Percentiles rank a stretch among this genome's conserved stretches.
Conservation (phyloP, 2,113 vertebrate species). For the Hypanus sabinus region DNA sequence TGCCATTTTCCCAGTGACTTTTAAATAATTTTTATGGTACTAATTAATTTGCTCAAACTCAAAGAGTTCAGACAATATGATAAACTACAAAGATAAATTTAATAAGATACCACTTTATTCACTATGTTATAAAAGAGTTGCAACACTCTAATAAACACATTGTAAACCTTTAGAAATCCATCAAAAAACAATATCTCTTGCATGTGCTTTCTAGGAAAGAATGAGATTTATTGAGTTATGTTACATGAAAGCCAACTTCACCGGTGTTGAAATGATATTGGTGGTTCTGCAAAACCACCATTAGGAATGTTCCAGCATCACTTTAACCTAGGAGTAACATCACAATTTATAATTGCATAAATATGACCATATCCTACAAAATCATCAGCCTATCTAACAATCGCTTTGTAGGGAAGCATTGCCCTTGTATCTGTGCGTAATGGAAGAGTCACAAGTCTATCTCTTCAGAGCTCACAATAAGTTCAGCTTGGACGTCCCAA, state of each 20-base stretch:
- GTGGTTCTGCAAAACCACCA: background rate
- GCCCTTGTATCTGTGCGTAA: background rate
- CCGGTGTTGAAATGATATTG: background rate
- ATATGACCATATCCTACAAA: slow-evolving; percentile 25
- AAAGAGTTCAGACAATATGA: background rate
- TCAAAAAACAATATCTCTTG: slow-evolving; percentile 22
- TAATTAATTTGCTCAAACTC: background rate
- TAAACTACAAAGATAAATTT: slow-evolving; percentile 13
- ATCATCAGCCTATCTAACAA: background rate
- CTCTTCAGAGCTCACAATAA: background rate
- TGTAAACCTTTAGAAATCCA: slow-evolving; percentile 21
- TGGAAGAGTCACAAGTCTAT: background rate
- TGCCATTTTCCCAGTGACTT: background rate
- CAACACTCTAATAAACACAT: slow-evolving; percentile 31
- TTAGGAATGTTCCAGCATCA: slow-evolving; percentile 5
- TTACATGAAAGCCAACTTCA: slow-evolving; percentile 1
- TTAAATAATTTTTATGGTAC: background rate
- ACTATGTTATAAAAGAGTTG: slow-evolving; percentile 29
- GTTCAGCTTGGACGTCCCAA: background rate
- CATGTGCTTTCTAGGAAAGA: slow-evolving; percentile 31
- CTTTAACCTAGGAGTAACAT: slow-evolving; percentile 25
- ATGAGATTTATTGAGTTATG: slow-evolving; percentile 31
- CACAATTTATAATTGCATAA: slow-evolving; percentile 32
- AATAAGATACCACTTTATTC: slow-evolving; percentile 32
- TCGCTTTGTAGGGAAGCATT: background rate